phyloP scores from a whole-genome alignment of 1,140 invertebrate species.

The Listronotus oregonensis region DNA sequence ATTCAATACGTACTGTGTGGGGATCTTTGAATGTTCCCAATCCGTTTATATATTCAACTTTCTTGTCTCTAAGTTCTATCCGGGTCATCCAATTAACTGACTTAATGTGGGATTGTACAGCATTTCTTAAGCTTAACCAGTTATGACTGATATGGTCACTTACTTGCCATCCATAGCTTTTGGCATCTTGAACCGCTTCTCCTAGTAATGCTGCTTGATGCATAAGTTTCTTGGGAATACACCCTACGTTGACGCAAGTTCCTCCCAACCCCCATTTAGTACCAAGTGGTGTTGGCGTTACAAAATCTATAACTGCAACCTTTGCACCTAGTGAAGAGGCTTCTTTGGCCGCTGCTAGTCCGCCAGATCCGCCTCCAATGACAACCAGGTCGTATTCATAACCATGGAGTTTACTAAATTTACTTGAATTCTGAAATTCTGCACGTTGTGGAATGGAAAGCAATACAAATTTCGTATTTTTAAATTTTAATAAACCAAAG shows the following conservation, averaged over 20 bases:
- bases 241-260: slow-evolving; percentile 98
- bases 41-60: slow-evolving; percentile 91
- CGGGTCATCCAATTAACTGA: slow-evolving; percentile 91
- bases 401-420: too few species aligned
- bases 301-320: slow-evolving; percentile 92
- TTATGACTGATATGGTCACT: slow-evolving; percentile 69
- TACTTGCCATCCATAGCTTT: slow-evolving; percentile 81
- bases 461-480: too few species aligned
- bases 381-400: slow-evolving; percentile 88
- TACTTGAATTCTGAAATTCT: too few species aligned
- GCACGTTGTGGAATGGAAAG: too few species aligned
- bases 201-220: slow-evolving; percentile 90
- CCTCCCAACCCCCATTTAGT: slow-evolving; percentile 92
- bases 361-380: slow-evolving; percentile 94
- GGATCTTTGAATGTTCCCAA: slow-evolving; percentile 81
- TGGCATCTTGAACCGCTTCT: slow-evolving; percentile 75
- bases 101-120: slow-evolving; percentile 87
- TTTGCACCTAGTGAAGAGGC: slow-evolving; percentile 82
- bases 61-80: slow-evolving; percentile 85
- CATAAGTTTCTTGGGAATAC: slow-evolving; percentile 97
- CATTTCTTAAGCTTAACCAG: slow-evolving; percentile 72
- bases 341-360: slow-evolving; percentile 91
- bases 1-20: slow-evolving; percentile 74
- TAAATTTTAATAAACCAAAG: too few species aligned
- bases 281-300: slow-evolving; percentile 82